Evolutionary conservation across 2,797 vertebrate genomes (phyloP).

Genomic region (Cercopithecus petaurista): DNA sequence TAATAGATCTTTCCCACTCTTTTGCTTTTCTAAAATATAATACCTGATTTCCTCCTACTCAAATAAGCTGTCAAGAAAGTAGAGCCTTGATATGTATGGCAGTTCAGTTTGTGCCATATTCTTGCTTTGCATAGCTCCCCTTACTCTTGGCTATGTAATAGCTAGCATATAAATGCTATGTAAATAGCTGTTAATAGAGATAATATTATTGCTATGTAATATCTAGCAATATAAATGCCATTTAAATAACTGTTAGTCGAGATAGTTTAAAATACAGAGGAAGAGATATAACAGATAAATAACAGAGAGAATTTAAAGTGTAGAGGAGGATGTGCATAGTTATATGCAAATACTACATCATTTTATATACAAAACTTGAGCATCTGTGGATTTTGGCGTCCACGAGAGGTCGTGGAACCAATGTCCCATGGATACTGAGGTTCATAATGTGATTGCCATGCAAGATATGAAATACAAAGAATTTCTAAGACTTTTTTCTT

Average conservation of each 20-base stretch:
- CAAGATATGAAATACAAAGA: neutral
- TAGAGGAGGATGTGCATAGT: neutral
- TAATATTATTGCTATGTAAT: neutral
- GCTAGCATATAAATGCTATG: neutral
- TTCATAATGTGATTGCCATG: neutral
- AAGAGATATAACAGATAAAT: neutral
- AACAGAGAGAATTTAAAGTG: neutral
- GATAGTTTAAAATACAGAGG: neutral
- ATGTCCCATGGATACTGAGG: neutral
- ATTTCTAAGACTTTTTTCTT: neutral
- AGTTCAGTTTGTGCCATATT: slow-evolving; percentile 2
- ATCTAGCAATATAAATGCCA: neutral
- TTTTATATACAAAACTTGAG: neutral
- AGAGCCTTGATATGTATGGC: neutral
- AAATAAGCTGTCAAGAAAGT: neutral
- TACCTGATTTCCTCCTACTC: slow-evolving; percentile 15
- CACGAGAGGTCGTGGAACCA: neutral
- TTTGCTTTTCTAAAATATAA: slow-evolving; percentile 35
- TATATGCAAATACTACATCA: neutral
- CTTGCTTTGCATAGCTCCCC: neutral
- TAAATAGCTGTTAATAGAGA: neutral
- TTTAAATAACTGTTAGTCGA: neutral
- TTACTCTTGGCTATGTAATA: neutral
- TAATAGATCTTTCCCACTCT: neutral
- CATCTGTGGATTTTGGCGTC: neutral